Base-by-base conservation (phyloP, 2,888 invertebrate genomes). In the Eupithecia pulchellata region DNA sequence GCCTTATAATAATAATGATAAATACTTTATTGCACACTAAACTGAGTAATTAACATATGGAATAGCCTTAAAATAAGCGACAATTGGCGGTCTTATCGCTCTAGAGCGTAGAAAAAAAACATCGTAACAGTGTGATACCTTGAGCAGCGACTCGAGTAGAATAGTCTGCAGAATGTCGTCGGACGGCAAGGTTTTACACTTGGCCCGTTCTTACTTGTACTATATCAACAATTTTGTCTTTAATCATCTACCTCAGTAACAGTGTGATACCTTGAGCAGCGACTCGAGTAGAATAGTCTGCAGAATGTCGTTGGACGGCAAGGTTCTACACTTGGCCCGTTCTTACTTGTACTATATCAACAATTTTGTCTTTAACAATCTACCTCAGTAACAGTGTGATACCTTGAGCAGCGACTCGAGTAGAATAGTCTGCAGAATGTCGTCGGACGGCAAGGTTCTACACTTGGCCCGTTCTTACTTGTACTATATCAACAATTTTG, bases 221-320 rank as follows among this genome's bases (percentile, higher is more conserved):
- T 17, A 17, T 4, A 39, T 39, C 39, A 39, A 4, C 5, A 4
- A n/a, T n/a, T n/a, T 1, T 36, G 36, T 36, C 36, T 36, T 36
- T 0, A 36, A 14, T 14, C 0, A 36, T 14, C 13, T 36, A 14
- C 14, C 14, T 32, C 32, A 32, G 4, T n/a, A n/a, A 42, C 2
- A 42, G 42, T 42, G 17, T 17, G n/a, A 98, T 97, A 97, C 99
- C 96, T 99, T 99, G 4, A 99, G 95, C 76, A 99, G 94, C 68
- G 98, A 99, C 90, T 99, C 99, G 71, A 99, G 95, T 73, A 99
- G 94, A 86, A 99, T 99, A 83, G 98, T 97, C n/a, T n/a, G n/a
- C n/a, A n/a, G n/a, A n/a, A n/a, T n/a, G n/a, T n/a, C n/a, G n/a
- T n/a, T n/a, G n/a, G n/a, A n/a, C n/a, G n/a, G n/a, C 42, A 42